Base-by-base conservation (phyloP, 2,888 invertebrate genomes). In the Hypomecis atomaria region DNA sequence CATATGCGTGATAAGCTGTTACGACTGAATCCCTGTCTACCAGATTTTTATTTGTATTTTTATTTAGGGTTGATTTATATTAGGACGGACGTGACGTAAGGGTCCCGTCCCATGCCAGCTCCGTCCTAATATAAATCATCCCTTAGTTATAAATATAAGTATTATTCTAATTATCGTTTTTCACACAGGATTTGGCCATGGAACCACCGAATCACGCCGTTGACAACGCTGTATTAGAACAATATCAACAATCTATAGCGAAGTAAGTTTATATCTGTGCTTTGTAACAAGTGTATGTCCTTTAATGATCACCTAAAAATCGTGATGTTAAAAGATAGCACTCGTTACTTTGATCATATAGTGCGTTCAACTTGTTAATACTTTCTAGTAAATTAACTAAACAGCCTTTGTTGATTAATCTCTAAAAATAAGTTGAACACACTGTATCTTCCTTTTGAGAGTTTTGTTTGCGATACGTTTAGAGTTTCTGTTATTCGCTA, bases 201-300 rank as follows among this genome's bases (percentile, higher is more conserved):
- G 88, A 89, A 34, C 74, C 84, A 23, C 82, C 86, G 13, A 85
- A 77, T 67, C 88, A 87, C 70, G 76, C 83, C 78, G 95, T 96
- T 76, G 97, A 98, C 81, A 96, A 95, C 75, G 95, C 96, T 90
- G 97, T 97, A 80, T 88, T 97, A 83, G 97, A 96, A 74, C 96
- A 96, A 81, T 96, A 96, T 82, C 96, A 96, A 86, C 96, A 96
- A 77, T 96, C 96, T 43, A 95, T 97, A 83, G 95, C 96, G 78
- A 96, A 96, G 96, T 96, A 89, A 94, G 96, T 93, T 55, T 44
- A 23, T 54, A 37, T 11, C 10, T 34, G 33, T 5, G 10, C 52
- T 7, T 13, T 40, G 57, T 57, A 47, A 57, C 45, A 45, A 62
- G 56, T 45, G 49, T 36, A 47, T 4, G 6, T 47, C 6, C 4